Conservation (phyloP, 2,113 vertebrate species). For the Chamaetylas fuelleborni region DNA sequence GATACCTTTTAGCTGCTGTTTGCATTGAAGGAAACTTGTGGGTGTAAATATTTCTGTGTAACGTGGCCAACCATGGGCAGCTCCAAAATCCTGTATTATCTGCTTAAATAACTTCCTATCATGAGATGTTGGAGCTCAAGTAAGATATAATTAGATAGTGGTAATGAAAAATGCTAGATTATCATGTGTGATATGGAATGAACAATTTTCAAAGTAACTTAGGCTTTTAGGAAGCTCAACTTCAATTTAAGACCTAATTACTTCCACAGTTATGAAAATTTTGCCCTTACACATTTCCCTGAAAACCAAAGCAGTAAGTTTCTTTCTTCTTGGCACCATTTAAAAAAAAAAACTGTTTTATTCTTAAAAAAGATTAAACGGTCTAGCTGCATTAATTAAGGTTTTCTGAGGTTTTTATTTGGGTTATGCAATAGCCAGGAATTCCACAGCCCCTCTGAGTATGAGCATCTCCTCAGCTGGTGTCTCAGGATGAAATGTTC, state of each 20-base stretch:
- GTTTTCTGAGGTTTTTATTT: neutral
- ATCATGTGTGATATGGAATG: neutral
- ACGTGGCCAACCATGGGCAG: neutral
- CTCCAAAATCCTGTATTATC: neutral
- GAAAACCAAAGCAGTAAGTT: neutral
- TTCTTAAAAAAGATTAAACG: neutral
- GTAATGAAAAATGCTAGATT: neutral
- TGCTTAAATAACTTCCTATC: neutral
- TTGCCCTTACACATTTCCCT: neutral
- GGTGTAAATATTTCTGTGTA: neutral
- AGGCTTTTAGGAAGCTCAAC: neutral
- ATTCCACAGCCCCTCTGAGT: neutral
- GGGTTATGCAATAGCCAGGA: neutral
- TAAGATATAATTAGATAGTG: neutral
- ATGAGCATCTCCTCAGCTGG: neutral
- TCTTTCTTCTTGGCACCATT: neutral
- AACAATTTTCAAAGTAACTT: neutral
- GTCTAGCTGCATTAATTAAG: neutral
- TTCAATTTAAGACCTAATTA: constrained; percentile 27
- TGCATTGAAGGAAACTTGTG: neutral
- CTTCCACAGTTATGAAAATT: neutral
- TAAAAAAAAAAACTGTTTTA: neutral
- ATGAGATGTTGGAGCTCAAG: neutral
- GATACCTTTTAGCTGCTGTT: neutral
- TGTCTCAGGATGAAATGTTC: neutral